Evolutionary conservation across 64 coral and sea anemone genomes (phyloP), one percentile per base, ranked within the genome.

Genomic region (Pocillopora verrucosa): DNA sequence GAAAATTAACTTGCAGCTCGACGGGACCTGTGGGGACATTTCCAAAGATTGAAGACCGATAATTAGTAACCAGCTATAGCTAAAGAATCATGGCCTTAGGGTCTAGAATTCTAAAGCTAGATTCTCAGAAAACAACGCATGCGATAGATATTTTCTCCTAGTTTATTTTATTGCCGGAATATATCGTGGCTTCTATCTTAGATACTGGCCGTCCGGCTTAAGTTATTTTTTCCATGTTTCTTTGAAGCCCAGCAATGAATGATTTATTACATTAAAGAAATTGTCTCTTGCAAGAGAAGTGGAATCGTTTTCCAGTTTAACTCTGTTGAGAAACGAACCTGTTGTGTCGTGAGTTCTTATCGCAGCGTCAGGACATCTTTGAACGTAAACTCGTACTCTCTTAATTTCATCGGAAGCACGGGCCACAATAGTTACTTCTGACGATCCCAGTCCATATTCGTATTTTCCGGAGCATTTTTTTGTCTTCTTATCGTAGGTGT

Each of bases 341-440:
- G 63, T 37, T 78, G 87, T 69, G 26, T 89, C 87, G 16, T 78
- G 75, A 68, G 75, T 68, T 68, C 34, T 38, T 10, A 51, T 35
- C n/a, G 87, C 74, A 13, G 87, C 76, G 30, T 77, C 87, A 68
- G 87, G 76, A 13, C 87, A 79, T 69, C 75, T 61, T 59, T 89
- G 87, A 25, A 89, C 74, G 25, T 79, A 89, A 15, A 77, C 75
- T 22, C 59, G 60, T 57, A 89, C 51, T 79, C 38, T 68, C 79
- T 70, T 79, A 56, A 89, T 89, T 70, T 89, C 75, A 19, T 77
- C 87, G 24, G 61, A 25, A 35, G 87, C 59, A 78, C 61, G 75
- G n/a, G 87, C 87, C 26, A 70, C 61, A 60, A 89, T 89, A 57
- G 75, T 77, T 68, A 89, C 87, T 13, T 79, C 75, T 13, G 87